Conservation (phyloP, 2,113 vertebrate genomes). For the Phaethon lepturus region DNA sequence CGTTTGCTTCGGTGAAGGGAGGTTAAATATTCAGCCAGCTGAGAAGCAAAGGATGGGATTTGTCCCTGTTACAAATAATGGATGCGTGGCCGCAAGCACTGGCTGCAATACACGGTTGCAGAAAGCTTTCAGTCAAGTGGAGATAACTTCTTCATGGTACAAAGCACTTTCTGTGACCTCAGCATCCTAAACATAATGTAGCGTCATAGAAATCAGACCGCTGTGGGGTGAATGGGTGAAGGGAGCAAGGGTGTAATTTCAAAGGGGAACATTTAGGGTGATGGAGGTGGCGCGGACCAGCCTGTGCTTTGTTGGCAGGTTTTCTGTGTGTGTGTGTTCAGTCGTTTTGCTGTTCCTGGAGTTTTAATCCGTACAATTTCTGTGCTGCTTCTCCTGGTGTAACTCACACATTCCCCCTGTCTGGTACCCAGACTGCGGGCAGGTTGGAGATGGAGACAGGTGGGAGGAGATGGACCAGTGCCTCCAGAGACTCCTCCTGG, state of each 20-base stretch:
- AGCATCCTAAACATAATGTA: constrained; percentile 10
- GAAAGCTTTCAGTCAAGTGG: constrained; percentile 31
- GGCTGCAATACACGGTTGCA: not conserved
- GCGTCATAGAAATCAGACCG: constrained; percentile 10
- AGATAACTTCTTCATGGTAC: constrained; percentile 59
- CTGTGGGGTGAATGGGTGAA: not conserved
- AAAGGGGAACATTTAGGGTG: not conserved
- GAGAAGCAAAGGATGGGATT: not conserved
- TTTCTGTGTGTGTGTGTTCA: not conserved
- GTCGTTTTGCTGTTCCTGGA: not conserved
- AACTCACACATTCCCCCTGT: not conserved
- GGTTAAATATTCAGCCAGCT: not conserved
- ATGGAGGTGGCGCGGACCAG: not conserved
- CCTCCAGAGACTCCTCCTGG: not conserved
- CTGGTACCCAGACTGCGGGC: not conserved
- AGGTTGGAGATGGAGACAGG: not conserved
- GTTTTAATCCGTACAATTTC: not conserved
- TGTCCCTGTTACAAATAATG: constrained; percentile 17
- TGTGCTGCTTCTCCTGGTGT: not conserved
- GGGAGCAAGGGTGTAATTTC: not conserved
- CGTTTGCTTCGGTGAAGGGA: not conserved
- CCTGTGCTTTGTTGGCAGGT: not conserved
- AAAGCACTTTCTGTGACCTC: constrained; percentile 56
- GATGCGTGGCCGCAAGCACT: not conserved
- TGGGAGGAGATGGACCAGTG: not conserved